Evolutionary conservation across 2,888 invertebrate genomes (phyloP).

Genomic region (Dasysyrphus albostriatus): DNA sequence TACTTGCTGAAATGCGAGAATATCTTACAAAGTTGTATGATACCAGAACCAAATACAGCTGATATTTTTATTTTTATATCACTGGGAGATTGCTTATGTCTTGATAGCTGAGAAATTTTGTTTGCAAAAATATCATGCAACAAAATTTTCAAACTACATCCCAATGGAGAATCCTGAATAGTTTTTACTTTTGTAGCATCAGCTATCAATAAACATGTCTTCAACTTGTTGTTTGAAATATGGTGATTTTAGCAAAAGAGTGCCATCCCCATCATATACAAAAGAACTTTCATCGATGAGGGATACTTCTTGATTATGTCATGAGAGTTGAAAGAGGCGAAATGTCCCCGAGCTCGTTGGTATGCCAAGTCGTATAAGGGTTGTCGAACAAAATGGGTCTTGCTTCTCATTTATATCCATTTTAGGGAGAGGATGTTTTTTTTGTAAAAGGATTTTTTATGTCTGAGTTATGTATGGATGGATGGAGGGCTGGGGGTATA

Average conservation of each 20-base stretch:
- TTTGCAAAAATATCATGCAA: not conserved
- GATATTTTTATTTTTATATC: not conserved
- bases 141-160: not conserved
- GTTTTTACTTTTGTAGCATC: not conserved
- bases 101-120: not conserved
- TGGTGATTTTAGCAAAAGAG: not conserved
- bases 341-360: not conserved
- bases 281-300: not conserved
- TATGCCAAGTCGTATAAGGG: conserved; percentile 39
- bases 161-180: not conserved
- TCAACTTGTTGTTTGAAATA: not conserved
- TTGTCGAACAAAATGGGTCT: conserved; percentile 48
- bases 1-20: not conserved
- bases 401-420: conserved; percentile 68
- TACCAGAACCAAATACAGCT: not conserved
- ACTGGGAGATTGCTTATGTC: not conserved
- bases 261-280: not conserved
- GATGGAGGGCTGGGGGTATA: conserved; percentile 33
- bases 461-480: conserved; percentile 41
- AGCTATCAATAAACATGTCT: not conserved
- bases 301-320: conserved; percentile 47
- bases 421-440: conserved; percentile 37
- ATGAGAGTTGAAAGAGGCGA: conserved; percentile 43
- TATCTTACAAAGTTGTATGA: not conserved
- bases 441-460: conserved; percentile 21